Conservation (phyloP, 2,797 vertebrate genomes). For the Ciconia nigra region DNA sequence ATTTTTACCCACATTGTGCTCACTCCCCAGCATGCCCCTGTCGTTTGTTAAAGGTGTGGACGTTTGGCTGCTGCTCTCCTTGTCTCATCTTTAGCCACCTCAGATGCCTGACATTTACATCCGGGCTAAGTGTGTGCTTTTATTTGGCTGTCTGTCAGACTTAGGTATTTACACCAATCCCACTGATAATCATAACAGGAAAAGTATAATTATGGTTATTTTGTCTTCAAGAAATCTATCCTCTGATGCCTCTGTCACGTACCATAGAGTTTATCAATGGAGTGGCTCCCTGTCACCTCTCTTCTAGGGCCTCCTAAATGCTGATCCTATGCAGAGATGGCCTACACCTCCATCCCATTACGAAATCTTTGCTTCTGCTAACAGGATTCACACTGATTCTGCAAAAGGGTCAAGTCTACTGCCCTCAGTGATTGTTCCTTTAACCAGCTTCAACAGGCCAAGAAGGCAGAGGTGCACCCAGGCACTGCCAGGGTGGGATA, state of each 20-base stretch:
- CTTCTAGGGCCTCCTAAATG: not conserved
- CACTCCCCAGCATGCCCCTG: no score
- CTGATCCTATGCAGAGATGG: not conserved
- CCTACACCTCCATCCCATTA: not conserved
- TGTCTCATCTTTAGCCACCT: not conserved
- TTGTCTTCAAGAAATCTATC: not conserved
- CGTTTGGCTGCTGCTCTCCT: not conserved
- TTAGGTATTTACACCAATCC: not conserved
- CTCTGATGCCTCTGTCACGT: not conserved
- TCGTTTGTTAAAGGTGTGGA: not conserved
- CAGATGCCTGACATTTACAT: not conserved
- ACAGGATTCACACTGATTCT: not conserved
- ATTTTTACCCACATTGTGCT: not conserved
- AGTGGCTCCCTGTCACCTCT: not conserved
- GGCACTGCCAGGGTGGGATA: not conserved
- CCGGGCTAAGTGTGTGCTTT: not conserved
- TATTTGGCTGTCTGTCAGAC: not conserved
- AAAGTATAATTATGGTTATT: not conserved
- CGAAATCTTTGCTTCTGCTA: not conserved
- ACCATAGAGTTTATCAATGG: not conserved
- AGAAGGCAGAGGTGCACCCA: not conserved
- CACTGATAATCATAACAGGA: not conserved
- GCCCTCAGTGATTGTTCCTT: not conserved
- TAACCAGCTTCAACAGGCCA: not conserved
- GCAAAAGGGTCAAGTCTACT: not conserved